Evolutionary conservation across 1,140 invertebrate species (phyloP).

Genomic region (Sminthurides bifidus): DNA sequence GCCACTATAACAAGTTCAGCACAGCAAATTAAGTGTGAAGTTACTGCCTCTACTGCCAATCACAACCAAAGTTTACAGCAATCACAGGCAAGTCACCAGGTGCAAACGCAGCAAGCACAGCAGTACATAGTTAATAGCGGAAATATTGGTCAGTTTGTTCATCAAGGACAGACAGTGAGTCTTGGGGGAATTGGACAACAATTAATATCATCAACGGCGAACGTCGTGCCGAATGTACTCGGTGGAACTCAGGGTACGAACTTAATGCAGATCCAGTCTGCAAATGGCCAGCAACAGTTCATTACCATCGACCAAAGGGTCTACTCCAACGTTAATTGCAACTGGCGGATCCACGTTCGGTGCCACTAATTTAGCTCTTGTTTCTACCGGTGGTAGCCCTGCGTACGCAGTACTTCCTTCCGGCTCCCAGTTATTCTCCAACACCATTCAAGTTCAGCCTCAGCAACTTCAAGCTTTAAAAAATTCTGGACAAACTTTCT

Average conservation of each 20-base stretch:
- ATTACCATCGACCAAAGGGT: conserved; percentile 26
- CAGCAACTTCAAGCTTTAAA: conserved; percentile 26
- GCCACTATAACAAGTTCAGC: too few species aligned
- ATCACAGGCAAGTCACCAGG: conserved; percentile 4
- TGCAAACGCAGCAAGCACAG: conserved; percentile 8
- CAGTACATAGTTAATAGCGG: conserved; percentile 10
- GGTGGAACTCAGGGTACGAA: conserved; percentile 8
- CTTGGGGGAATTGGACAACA: conserved; percentile 15
- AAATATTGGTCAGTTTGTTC: conserved; percentile 16
- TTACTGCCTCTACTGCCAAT: conserved; percentile 12
- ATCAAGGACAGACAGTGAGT: conserved; percentile 22
- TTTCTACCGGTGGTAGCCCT: conserved; percentile 24
- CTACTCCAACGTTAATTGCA: conserved; percentile 5
- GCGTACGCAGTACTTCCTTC: conserved; percentile 24
- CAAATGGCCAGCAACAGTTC: conserved; percentile 17
- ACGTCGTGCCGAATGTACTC: conserved; percentile 5
- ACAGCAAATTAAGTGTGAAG: too few species aligned
- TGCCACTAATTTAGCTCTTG: conserved; percentile 20
- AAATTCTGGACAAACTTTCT: conserved; percentile 18
- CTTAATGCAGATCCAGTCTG: conserved; percentile 23
- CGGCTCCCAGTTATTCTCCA: conserved; percentile 18
- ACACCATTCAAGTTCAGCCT: conserved; percentile 27
- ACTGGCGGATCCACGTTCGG: conserved; percentile 6
- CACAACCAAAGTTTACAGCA: conserved; percentile 10
- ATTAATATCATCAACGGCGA: conserved; percentile 4